A percentile compares a stretch with the other conserved stretches of the same genome.
These are phyloP conservation scores for Eurypyga helias DNA, from an alignment of 2,113 vertebrate genomes.

Conservation along the genomic window DNA sequence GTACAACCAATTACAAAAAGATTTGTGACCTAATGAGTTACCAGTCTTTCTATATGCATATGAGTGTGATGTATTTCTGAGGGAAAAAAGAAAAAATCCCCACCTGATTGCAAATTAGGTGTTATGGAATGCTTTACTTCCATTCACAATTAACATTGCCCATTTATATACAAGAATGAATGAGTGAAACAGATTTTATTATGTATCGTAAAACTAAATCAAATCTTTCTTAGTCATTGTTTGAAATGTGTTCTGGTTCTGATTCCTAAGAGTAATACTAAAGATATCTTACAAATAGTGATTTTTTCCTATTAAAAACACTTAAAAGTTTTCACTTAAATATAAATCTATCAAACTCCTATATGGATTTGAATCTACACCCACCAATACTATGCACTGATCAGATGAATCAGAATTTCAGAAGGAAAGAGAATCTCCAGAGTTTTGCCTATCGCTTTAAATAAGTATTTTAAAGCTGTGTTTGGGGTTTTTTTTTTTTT, in stretches of 20 bases:
- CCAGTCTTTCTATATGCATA: background rate
- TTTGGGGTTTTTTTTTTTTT: background rate
- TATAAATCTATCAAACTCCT: background rate
- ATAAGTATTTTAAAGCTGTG: background rate
- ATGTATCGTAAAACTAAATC: background rate
- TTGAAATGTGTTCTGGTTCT: background rate
- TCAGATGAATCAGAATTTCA: background rate
- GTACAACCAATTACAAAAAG: background rate
- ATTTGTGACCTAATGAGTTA: background rate
- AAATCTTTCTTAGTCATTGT: background rate
- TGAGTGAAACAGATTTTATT: background rate
- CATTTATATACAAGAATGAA: background rate
- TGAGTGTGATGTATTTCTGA: background rate
- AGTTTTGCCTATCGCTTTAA: background rate
- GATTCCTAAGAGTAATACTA: background rate
- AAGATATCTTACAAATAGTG: background rate
- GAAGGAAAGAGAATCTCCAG: background rate
- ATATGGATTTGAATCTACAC: background rate
- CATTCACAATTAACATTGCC: background rate
- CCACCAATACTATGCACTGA: background rate
- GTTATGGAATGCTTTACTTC: background rate
- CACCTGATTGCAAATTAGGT: background rate
- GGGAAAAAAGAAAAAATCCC: accelerated
- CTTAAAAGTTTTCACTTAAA: background rate
- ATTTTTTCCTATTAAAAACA: background rate